Evolutionary conservation across 2,797 vertebrate species (phyloP), one percentile per base, ranked within the genome.

Genomic region (Myotis findleyi): DNA sequence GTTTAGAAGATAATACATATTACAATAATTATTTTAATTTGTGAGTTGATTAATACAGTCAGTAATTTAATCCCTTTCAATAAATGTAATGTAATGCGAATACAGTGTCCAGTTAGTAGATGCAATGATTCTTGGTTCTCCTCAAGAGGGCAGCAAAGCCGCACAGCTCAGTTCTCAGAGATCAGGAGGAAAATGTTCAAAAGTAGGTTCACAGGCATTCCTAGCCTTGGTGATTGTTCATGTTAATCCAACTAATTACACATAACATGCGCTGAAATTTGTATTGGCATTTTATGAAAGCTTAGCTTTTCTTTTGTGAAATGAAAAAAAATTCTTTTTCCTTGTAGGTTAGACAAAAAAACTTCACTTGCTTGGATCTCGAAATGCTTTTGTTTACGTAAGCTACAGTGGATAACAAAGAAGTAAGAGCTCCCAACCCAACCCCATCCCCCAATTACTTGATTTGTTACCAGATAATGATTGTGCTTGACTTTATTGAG

Each of bases 61-160:
- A 71, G 72, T 84, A 38, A 36, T 80, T 79, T 69, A 55, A 77
- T 87, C 59, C 23, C 10, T 83, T 91, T 69, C 57, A 72, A 36
- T 76, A 55, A 91, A 20, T 30, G 11, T 53, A 55, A 66, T n/a
- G 10, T 30, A 57, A 36, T 6, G 14, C 57, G 21, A 57, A 38
- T 3, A 16, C 57, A 30, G 17, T 49, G 4, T 38, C 4, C 20
- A 71, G 14, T 94, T 51, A 55, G 30, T 59, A 72, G 62, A 41
- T 71, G 53, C 69, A 69, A 41, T 77, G 44, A 30, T 30, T 53
- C 11, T 7, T 13, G 5, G 57, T 0, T 96, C 3, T 69, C 97
- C 97, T 96, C 93, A 86, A 97, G 97, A 96, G 97, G 97, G 96
- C 97, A 97, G 97, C 96, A 97, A 94, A 97, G 75, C 89, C 0